phyloP scores from a whole-genome alignment of 2,113 vertebrate genomes.

The Cryptomyrus ogoouensis region DNA sequence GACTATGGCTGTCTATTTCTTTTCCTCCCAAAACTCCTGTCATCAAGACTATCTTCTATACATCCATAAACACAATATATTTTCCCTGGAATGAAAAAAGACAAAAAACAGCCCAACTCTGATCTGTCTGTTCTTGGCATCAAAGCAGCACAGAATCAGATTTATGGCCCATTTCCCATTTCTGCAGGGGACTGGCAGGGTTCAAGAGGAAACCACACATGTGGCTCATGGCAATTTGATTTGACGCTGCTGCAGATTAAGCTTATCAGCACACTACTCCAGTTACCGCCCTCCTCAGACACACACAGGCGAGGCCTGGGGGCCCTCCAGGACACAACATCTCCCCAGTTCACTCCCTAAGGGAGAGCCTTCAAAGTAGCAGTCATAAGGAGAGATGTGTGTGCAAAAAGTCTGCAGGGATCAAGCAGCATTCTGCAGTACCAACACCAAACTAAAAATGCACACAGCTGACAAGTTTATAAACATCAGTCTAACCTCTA shows the following conservation, averaged over 20 bases:
- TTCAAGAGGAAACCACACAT: not conserved
- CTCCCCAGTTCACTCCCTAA: not conserved
- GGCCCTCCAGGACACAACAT: not conserved
- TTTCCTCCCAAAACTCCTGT: not conserved
- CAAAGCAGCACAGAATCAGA: not conserved
- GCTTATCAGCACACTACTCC: not conserved
- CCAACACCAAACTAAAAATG: not conserved
- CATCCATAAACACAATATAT: not conserved
- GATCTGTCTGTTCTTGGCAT: not conserved
- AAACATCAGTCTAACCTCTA: not conserved
- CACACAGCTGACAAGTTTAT: not conserved
- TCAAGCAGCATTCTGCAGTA: not conserved
- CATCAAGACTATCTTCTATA: not conserved
- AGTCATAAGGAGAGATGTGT: not conserved
- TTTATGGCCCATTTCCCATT: not conserved
- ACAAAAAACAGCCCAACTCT: not conserved
- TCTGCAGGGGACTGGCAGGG: not conserved
- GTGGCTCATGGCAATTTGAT: not conserved
- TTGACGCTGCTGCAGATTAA: not conserved
- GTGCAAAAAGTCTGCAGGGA: not conserved
- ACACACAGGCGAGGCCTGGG: not conserved
- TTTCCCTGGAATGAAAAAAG: not conserved
- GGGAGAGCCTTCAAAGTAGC: not conserved
- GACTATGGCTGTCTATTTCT: not conserved
- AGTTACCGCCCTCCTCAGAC: not conserved